A percentile compares a stretch with the other conserved stretches of the same genome.
Evolutionary conservation across 2,113 vertebrate species (phyloP).

Genomic region (Chionodraco myersi): DNA sequence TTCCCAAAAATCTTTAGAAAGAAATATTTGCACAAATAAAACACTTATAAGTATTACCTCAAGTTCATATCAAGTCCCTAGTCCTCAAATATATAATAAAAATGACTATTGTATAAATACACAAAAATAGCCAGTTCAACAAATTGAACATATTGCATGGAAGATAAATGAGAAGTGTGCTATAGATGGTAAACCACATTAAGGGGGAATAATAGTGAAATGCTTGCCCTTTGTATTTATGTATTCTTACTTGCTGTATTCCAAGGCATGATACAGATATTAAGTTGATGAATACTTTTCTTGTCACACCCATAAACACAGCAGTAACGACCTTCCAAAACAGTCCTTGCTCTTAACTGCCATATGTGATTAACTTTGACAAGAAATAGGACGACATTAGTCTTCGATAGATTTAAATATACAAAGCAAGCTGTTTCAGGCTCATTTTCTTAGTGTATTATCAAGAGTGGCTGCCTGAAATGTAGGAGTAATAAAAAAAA

Average conservation of each 20-base stretch:
- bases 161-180: too few species aligned
- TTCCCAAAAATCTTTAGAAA: too few species aligned
- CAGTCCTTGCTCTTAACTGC: not conserved
- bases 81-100: too few species aligned
- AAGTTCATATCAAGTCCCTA: too few species aligned
- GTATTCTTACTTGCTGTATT: not conserved
- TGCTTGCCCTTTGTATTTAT: not conserved
- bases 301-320: not conserved
- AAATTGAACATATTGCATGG: too few species aligned
- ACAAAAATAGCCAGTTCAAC: too few species aligned
- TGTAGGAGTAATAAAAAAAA: not conserved
- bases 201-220: not conserved
- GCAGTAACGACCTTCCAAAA: not conserved
- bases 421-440: not conserved
- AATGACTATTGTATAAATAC: too few species aligned
- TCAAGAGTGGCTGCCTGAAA: not conserved
- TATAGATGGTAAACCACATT: too few species aligned
- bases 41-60: too few species aligned
- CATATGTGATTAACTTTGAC: not conserved
- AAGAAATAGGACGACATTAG: not conserved
- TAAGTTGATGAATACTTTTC: not conserved
- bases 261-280: not conserved
- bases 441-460: not conserved
- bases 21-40: too few species aligned
- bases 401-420: not conserved